Percentiles rank a stretch among this genome's conserved stretches.
Evolutionary conservation across 2,888 invertebrate genomes (phyloP).

Genomic region (Hetaerina titia): DNA sequence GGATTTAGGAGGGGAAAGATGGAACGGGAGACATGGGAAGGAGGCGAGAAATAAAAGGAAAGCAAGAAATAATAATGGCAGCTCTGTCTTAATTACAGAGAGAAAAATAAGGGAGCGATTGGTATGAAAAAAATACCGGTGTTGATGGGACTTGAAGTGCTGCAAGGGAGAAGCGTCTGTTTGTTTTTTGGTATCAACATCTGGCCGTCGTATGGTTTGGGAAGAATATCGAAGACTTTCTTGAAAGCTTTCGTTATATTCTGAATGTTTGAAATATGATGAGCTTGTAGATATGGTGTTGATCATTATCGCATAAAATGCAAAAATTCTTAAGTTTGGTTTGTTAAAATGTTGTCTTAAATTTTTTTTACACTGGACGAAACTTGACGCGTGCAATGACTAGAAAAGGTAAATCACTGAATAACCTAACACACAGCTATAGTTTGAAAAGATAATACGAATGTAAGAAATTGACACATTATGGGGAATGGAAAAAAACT

Average conservation of each 20-base stretch:
- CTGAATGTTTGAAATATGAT: too few relatives aligned
- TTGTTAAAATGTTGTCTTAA: too few relatives aligned
- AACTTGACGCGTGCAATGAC: too few relatives aligned
- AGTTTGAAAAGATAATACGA: too few relatives aligned
- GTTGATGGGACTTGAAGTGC: neutral
- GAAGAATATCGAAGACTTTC: neutral
- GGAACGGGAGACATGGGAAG: neutral
- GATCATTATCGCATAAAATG: too few relatives aligned
- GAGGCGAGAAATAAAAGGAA: neutral
- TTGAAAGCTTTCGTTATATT: neutral
- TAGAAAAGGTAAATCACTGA: too few relatives aligned
- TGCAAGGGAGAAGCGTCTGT: neutral
- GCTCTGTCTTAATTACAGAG: constrained; percentile 1
- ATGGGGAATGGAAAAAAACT: too few relatives aligned
- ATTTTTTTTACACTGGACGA: too few relatives aligned
- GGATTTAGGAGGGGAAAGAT: neutral
- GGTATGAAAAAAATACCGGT: neutral
- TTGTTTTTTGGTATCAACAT: neutral
- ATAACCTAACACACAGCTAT: too few relatives aligned
- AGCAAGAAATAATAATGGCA: constrained; percentile 35
- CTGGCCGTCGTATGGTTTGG: neutral
- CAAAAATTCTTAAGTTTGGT: too few relatives aligned
- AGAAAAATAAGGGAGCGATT: constrained; percentile 18
- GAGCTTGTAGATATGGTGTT: too few relatives aligned
- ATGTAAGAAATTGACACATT: too few relatives aligned